Percentiles rank a stretch among this genome's conserved stretches.
Conservation (phyloP, 2,113 vertebrate species). For the Pterocles burchelli region DNA sequence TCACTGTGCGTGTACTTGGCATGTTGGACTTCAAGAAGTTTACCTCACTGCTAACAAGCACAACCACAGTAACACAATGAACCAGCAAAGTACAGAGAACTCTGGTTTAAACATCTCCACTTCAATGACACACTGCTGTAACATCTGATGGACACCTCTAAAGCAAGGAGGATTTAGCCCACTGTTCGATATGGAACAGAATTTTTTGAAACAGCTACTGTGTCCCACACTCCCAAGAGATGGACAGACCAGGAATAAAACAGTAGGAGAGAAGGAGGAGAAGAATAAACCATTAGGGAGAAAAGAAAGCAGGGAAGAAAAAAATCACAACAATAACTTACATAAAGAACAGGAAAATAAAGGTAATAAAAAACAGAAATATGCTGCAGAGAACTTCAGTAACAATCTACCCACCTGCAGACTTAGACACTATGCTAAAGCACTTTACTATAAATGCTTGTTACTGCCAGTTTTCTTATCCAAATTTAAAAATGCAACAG, state of each 20-base stretch:
- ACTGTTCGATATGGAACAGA: neutral
- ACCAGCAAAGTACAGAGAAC: neutral
- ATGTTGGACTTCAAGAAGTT: no score
- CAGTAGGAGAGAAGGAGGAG: neutral
- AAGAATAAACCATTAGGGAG: neutral
- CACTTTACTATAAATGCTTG: neutral
- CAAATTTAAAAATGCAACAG: neutral
- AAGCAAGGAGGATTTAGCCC: neutral
- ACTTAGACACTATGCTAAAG: neutral
- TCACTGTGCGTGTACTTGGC: neutral
- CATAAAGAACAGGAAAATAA: neutral
- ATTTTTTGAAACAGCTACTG: neutral
- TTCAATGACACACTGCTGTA: neutral
- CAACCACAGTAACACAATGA: rapidly evolving
- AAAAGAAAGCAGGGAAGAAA: neutral
- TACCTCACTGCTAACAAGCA: neutral
- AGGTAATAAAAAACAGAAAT: neutral
- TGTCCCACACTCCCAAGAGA: neutral
- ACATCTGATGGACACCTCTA: neutral
- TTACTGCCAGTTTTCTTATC: neutral
- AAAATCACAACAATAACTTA: neutral
- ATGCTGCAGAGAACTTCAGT: neutral
- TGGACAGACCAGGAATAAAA: neutral
- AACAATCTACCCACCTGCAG: neutral
- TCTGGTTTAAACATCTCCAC: neutral